A percentile compares a stretch with the other conserved stretches of the same genome.
These are phyloP conservation scores for Plotosus lineatus DNA, from an alignment of 2,113 vertebrate genomes.

Conservation along the genomic window DNA sequence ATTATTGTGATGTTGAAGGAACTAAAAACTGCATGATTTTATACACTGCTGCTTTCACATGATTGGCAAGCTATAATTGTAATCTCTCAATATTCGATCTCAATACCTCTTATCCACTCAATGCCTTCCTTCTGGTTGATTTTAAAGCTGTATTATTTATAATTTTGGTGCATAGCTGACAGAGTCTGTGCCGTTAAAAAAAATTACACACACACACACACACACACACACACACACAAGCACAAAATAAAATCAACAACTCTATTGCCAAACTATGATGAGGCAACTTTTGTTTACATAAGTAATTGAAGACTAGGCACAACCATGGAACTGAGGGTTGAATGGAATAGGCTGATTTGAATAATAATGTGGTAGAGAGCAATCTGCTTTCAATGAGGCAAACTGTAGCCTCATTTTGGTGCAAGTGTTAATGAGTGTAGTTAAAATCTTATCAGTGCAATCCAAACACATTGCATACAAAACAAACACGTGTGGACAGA, in stretches of 20 bases:
- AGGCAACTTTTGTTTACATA: neutral
- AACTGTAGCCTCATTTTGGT: neutral
- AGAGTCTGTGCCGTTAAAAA: neutral
- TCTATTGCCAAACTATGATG: neutral
- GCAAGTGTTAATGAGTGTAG: neutral
- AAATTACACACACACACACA: neutral
- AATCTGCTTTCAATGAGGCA: neutral
- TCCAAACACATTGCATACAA: neutral
- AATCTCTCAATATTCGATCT: neutral
- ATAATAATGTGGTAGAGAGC: neutral
- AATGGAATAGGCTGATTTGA: neutral
- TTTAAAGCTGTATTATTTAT: neutral
- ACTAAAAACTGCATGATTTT: no score
- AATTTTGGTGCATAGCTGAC: neutral
- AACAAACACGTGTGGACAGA: neutral
- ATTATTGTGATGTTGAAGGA: no score
- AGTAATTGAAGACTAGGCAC: neutral
- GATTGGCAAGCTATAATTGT: neutral
- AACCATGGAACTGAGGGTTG: neutral
- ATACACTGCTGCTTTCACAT: neutral
- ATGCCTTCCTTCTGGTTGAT: neutral
- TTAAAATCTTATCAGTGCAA: neutral
- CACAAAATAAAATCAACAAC: neutral
- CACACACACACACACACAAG: no score
- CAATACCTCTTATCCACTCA: neutral